phyloP scores from a whole-genome alignment of 2,888 invertebrate species.

The Andrena minutula region DNA sequence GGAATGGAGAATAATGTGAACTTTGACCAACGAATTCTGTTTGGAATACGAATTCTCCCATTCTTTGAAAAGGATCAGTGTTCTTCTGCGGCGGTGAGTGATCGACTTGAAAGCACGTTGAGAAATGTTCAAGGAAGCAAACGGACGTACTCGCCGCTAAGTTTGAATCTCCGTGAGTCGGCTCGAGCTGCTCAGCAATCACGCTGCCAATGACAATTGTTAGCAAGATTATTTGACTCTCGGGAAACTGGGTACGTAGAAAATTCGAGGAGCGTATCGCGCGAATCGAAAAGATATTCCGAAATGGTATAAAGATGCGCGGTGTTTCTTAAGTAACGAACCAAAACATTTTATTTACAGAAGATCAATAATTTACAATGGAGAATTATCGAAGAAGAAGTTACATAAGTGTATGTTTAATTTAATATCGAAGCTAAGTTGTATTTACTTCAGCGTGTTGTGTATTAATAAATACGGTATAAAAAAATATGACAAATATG shows the following conservation, averaged over 20 bases:
- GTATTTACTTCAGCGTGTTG: no score
- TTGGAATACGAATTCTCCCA: slow-evolving; percentile 25
- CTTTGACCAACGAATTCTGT: slow-evolving; percentile 31
- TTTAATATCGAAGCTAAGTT: no score
- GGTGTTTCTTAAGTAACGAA: not conserved
- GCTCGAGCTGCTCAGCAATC: slow-evolving; percentile 66
- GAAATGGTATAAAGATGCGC: slow-evolving; percentile 23
- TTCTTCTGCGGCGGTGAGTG: slow-evolving; percentile 43
- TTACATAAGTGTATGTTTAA: no score
- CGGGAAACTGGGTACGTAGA: slow-evolving; percentile 74
- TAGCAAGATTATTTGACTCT: slow-evolving; percentile 77
- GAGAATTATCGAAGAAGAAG: no score
- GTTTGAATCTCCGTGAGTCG: slow-evolving; percentile 60
- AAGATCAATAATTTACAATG: not conserved
- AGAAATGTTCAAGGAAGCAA: slow-evolving; percentile 40
- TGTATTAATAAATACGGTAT: no score
- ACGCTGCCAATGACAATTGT: slow-evolving; percentile 74
- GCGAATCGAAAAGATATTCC: slow-evolving; percentile 60
- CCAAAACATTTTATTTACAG: not conserved
- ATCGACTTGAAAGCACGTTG: slow-evolving; percentile 28
- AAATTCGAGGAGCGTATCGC: slow-evolving; percentile 64
- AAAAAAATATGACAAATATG: no score
- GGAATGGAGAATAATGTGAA: slow-evolving; percentile 20
- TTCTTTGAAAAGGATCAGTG: slow-evolving; percentile 33
- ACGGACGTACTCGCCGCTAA: slow-evolving; percentile 36